Conservation (phyloP, 2,113 vertebrate genomes). For the Atherinomorus stipes region DNA sequence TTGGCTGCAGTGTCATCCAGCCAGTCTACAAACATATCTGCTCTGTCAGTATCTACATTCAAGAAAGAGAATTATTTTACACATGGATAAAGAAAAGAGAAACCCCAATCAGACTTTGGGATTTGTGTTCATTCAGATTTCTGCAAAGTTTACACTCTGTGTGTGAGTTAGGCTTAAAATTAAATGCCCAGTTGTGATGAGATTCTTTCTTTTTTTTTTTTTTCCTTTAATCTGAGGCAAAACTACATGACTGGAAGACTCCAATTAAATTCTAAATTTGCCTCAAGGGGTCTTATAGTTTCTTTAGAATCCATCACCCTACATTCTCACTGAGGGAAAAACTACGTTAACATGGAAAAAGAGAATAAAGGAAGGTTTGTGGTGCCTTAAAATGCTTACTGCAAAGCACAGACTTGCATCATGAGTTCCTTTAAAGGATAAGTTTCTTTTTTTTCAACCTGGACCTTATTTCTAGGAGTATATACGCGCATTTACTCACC, state of each 20-base stretch:
- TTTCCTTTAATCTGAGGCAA: neutral
- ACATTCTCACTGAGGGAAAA: neutral
- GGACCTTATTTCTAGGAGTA: too few relatives aligned
- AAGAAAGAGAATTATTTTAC: neutral
- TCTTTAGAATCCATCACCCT: neutral
- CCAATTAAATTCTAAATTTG: neutral
- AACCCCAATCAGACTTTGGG: too few relatives aligned
- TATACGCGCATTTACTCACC: too few relatives aligned
- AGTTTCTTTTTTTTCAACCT: too few relatives aligned
- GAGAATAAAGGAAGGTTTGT: too few relatives aligned
- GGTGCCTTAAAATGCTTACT: too few relatives aligned
- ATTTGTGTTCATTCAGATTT: too few relatives aligned
- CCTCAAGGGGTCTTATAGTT: too few relatives aligned
- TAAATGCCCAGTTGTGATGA: neutral
- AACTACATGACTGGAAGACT: neutral
- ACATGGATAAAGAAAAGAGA: too few relatives aligned
- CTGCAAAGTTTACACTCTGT: neutral
- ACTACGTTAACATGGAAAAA: too few relatives aligned
- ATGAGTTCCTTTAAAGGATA: too few relatives aligned
- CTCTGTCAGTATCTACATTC: neutral
- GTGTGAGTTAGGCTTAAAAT: neutral
- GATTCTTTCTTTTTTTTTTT: neutral
- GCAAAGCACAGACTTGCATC: too few relatives aligned
- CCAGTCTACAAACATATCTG: neutral
- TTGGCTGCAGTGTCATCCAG: neutral